Base-by-base conservation (phyloP, 2,797 vertebrate species). In the Chelmon rostratus region DNA sequence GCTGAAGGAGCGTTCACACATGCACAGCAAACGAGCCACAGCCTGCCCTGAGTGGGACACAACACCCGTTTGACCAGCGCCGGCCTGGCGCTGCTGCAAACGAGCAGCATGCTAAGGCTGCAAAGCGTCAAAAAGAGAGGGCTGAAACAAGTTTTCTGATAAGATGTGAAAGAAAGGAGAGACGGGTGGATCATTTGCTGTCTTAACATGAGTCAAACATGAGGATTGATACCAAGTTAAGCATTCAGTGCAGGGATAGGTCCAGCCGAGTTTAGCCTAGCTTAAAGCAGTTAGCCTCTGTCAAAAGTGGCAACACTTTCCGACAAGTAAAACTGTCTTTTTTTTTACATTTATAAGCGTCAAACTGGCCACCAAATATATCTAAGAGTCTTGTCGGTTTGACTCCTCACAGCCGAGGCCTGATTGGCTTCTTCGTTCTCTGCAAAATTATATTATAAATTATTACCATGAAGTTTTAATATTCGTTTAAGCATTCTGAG, bases 11-110 rank as follows among this genome's bases (percentile, higher is more conserved):
- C 84, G 28, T 56, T 81, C 73, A 35, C 76, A 85, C 68, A 79
- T 68, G 69, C 54, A 42, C 70, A 31, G 82, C 62, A 83, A 86
- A 88, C 84, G 75, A 71, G 75, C 68, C 80, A 52, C 82, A 68
- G 65, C 54, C 44, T 88, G 86, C 86, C 87, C 79, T 61, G 52
- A 88, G 81, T 86, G 73, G 79, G 64, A 90, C 86, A 74, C 73
- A 46, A 33, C 88, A 59, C 74, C 81, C 70, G 59, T 82, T 90
- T 88, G 90, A 88, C 84, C 72, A 1, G 75, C 28, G 21, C 38
- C 0, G 67, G 73, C 73, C 70, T 68, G 37, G 47, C 52, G 65
- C 76, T 67, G 79, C 3, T 68, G 82, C 63, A 78, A 85, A 83
- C 46, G 6, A 69, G 73, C 54, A 42, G 63, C 23, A 61, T 35